Evolutionary conservation across 53 echinoderm and acorn worm species (phyloP), one percentile per base, ranked within the genome.

Genomic region (Temnopleurus reevesii): DNA sequence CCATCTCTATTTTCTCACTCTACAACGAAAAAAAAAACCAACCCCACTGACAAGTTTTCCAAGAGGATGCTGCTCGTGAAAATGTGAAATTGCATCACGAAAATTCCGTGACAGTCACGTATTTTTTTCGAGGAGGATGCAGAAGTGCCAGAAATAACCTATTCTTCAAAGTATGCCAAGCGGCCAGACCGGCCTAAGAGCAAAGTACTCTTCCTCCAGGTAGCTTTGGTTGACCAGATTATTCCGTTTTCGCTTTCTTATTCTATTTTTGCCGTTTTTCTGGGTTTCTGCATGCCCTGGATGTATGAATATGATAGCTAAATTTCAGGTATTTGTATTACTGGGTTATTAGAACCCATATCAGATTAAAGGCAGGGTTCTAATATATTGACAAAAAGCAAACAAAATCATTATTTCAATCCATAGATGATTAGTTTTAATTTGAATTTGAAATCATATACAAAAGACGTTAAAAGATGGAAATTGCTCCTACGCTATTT

Each of bases 71-170:
- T 79, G 49, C 79, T 79, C 41, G 79, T 41, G 79, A 79, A 79
- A 79, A 79, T 79, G 79, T 79, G 79, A 79, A 79, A 79, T 79
- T 46, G 79, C 79, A 47, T 79, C 79, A 28, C 26, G 79, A 79
- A 79, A 49, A 79, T 49, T 79, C 28, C 79, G 79, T 79, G 79
- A 18, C 49, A 29, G 79, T 46, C 79, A 79, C 79, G 79, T 79
- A 46, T 46, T 79, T 79, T 49, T 49, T 8, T 49, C 29, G 49
- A 79, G 15, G 79, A 28, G 79, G n/a, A 5, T 15, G 27, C n/a
- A 71, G 79, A 46, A 49, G 46, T 46, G 51, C 79, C 79, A 79
- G 79, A 79, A 79, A 79, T 79, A 79, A 79, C 79, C 79, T 17
- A 79, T 79, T 79, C 79, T 79, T 46, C 29, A 79, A 79, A 79